phyloP scores from a whole-genome alignment of 2,113 vertebrate genomes.

The Peromyscus polionotus region DNA sequence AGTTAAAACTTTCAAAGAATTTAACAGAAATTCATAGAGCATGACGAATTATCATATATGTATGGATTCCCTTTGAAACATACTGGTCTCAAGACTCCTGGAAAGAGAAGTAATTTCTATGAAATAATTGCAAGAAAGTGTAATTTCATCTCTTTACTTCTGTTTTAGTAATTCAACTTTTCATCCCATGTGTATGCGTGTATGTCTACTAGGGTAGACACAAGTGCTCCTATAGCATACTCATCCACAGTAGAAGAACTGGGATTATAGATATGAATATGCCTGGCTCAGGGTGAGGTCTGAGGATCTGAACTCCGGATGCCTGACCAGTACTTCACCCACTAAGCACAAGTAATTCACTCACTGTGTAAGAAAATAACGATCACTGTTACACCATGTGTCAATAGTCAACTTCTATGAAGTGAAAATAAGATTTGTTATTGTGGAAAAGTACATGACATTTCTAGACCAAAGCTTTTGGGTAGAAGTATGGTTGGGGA shows the following conservation, averaged over 20 bases:
- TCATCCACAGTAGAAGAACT: too few relatives aligned
- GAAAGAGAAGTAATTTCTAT: slow-evolving; percentile 31
- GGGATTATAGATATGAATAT: not conserved
- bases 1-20: not conserved
- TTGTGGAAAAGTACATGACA: not conserved
- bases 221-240: too few relatives aligned
- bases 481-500: not conserved
- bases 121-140: slow-evolving; percentile 15
- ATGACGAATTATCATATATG: not conserved
- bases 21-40: not conserved
- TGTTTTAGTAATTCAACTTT: not conserved
- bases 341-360: not conserved
- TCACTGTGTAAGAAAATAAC: not conserved
- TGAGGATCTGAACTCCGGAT: not conserved
- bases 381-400: not conserved
- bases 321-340: not conserved
- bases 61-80: not conserved
- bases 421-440: not conserved
- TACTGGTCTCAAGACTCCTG: not conserved
- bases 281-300: not conserved
- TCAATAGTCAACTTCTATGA: not conserved
- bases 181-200: not conserved
- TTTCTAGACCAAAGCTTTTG: slow-evolving; percentile 37
- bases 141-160: not conserved
- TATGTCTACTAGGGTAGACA: not conserved